Base-by-base conservation (phyloP, 2,113 vertebrate species). In the Rhagologus leucostigma region DNA sequence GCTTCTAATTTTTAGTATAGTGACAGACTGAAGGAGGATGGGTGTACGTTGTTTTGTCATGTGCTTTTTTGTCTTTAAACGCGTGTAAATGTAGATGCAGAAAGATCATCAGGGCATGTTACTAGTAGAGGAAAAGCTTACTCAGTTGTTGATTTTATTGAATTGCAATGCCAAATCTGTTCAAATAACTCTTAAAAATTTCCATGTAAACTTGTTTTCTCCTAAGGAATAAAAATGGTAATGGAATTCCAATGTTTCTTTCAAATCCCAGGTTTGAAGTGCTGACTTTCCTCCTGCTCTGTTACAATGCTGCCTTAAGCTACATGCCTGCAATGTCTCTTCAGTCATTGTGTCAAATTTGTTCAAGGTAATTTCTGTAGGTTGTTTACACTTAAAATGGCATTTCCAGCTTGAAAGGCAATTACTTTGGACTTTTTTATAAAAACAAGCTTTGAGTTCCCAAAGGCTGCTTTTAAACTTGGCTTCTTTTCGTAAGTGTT, bases 271-370 rank as follows among this genome's bases (percentile, higher is more conserved):
- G 99, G 96, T 99, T 99, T 97, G 99, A 99, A 98, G 99, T 99
- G 73, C 97, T 99, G 98, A 99, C 99, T 83, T 99, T 99, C 96
- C 98, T 99, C 95, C 97, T 99, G 94, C 98, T 99, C 90, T 99
- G 99, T 96, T 99, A 99, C 97, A 99, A 99, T 57, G 98, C 99
- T 96, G 98, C 99, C 95, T 98, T 99, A 97, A 99, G 98, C 97
- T 99, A 99, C 97, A 99, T 99, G 99, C 98, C 98, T 94, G 87
- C 98, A 90, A 98, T 98, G 91, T 99, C 99, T 93, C 98, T 99
- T 92, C 99, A 99, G 91, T 99, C 99, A 8, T 97, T 99, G 91
- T 99, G 99, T 97, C 99, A 99, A 15, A 98, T 99, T 95, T 99
- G 98, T 96, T 99, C 99, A 97, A 99, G 99, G 99, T 99, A 98